phyloP scores from a whole-genome alignment of 1,140 invertebrate genomes.

The Drosophila pseudoobscura region DNA sequence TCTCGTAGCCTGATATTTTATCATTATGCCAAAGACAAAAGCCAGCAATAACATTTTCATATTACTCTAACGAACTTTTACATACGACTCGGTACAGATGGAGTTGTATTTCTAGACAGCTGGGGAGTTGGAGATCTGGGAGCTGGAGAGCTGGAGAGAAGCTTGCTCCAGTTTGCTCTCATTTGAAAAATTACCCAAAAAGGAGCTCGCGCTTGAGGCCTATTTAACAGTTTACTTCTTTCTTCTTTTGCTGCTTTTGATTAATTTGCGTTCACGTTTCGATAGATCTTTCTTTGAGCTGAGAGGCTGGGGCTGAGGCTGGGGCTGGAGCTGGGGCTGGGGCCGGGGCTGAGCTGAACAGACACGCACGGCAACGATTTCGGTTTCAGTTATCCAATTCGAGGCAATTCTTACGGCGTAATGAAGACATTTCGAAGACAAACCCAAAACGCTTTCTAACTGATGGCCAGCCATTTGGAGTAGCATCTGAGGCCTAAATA shows the following conservation, averaged over 20 bases:
- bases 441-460: constrained; percentile 65
- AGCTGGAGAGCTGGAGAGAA: too few species aligned
- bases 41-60: constrained; percentile 46
- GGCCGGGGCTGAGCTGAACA: neutral
- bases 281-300: constrained; percentile 49
- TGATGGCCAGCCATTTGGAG: constrained; percentile 48
- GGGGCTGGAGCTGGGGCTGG: neutral
- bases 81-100: constrained; percentile 9
- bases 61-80: constrained; percentile 60
- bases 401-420: constrained; percentile 18
- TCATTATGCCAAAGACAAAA: constrained; percentile 47
- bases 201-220: constrained; percentile 37
- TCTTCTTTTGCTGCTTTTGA: constrained; percentile 51
- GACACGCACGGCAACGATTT: constrained; percentile 22
- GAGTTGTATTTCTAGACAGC: neutral
- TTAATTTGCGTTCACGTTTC: constrained; percentile 57
- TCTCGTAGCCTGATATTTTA: constrained; percentile 59
- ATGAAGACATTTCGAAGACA: constrained; percentile 67
- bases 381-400: constrained; percentile 13
- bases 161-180: constrained; percentile 52
- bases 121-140: too few species aligned
- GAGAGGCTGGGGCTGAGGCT: constrained; percentile 7
- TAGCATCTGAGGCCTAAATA: neutral
- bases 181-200: constrained; percentile 54
- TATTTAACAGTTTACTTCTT: constrained; percentile 35